phyloP scores from a whole-genome alignment of 2,888 invertebrate species.

The Plebejus melissa region DNA sequence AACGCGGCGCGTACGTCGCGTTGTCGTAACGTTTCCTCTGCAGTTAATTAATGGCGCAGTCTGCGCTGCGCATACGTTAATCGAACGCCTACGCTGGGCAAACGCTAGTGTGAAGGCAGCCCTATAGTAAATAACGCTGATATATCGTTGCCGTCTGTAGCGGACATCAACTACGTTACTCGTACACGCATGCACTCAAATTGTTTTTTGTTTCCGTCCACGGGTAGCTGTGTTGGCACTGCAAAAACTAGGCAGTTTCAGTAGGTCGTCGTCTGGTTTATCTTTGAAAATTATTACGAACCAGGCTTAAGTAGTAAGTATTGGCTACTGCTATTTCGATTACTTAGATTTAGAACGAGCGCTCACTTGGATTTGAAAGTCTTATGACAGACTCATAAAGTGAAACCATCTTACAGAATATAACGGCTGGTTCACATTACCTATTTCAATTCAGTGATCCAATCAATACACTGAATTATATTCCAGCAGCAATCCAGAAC shows the following conservation, averaged over 20 bases:
- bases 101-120: no score
- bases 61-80: no score
- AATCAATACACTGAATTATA: no score
- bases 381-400: neutral
- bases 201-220: conserved; percentile 51
- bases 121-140: neutral
- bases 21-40: no score
- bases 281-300: conserved; percentile 39
- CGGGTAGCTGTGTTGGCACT: conserved; percentile 78
- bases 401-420: neutral
- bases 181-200: conserved; percentile 28
- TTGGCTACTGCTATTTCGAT: conserved; percentile 35
- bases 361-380: neutral
- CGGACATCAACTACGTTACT: neutral
- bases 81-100: no score
- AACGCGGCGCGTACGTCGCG: no score
- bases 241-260: conserved; percentile 55
- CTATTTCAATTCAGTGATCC: no score
- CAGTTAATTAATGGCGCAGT: no score
- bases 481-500: no score
- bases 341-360: neutral
- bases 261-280: conserved; percentile 42
- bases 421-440: neutral
- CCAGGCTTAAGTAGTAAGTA: conserved; percentile 46
- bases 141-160: neutral